Percentiles rank a stretch among this genome's conserved stretches.
These are phyloP conservation scores for Pantelozetes paolii DNA, from an alignment of 2,888 invertebrate species.

Conservation along the genomic window DNA sequence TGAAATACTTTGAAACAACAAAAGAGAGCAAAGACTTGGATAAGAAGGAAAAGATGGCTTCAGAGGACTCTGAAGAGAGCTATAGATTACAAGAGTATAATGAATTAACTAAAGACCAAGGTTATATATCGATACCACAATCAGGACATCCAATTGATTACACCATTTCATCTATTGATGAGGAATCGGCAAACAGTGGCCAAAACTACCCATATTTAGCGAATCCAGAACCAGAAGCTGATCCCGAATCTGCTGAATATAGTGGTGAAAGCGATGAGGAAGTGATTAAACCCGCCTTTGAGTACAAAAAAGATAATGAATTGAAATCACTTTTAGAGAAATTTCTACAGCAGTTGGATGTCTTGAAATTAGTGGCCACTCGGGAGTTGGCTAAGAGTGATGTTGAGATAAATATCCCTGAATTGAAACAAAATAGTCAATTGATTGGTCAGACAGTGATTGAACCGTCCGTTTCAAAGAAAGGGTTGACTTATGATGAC, in stretches of 20 bases:
- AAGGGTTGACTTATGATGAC: neutral
- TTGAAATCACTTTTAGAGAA: conserved; percentile 20
- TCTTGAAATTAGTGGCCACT: neutral
- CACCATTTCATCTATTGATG: neutral
- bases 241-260: neutral
- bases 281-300: neutral
- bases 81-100: neutral
- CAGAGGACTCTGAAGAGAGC: neutral
- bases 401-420: neutral
- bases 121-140: neutral
- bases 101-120: neutral
- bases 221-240: neutral
- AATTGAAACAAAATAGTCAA: neutral
- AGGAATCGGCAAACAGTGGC: neutral
- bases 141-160: neutral
- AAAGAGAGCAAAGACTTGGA: neutral
- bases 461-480: neutral
- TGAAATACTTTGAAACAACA: neutral
- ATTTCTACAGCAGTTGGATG: conserved; percentile 3
- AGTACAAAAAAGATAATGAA: neutral
- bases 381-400: neutral
- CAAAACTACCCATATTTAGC: neutral
- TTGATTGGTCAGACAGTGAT: neutral
- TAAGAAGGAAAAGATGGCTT: neutral
- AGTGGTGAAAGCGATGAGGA: neutral